Base-by-base conservation (phyloP, 2,797 vertebrate species). In the Coregonus suidteri region DNA sequence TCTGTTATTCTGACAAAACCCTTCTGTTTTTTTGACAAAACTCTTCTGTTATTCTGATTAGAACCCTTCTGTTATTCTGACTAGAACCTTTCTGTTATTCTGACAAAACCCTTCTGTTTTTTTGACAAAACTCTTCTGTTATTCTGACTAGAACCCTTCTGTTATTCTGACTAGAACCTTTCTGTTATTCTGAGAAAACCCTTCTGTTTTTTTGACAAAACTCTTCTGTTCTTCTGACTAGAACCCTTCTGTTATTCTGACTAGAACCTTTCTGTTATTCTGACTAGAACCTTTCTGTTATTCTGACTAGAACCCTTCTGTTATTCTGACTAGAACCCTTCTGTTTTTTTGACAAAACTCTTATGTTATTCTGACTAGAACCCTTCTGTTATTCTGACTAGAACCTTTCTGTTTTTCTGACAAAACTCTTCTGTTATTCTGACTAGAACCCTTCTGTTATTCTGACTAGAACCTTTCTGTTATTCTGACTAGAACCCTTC, bases 311-410 rank as follows among this genome's bases (percentile, higher is more conserved):
- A 62, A 9, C 6, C 9, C 0, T 62, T 62, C 6, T 62, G 7
- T 62, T 20, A 18, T 54, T 6, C 54, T n/a, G 16, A 56, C 54
- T 56, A 16, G 0, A 56, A 18, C 1, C 53, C 53, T 54, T 15
- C 13, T 54, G 13, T 54, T 54, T 4, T 37, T 37, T 5, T 37
- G 35, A 37, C 5, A 6, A 37, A 37, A 37, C 4, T 4, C 37
- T 6, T 37, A 6, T 37, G 5, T 37, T 37, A 37, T 6, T 37
- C 35, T 37, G 35, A 37, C 0, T 37, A 37, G 5, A 37, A 37
- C 37, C 47, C 80, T 90, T 90, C 80, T 88, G 87, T 84, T 88
- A 13, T 41, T 52, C n/a, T 51, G 18, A 20, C 0, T 51, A 6
- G n/a, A 71, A 52, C 3, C 34, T 16, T n/a, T 41, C 16, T 41